Conservation (phyloP, 1,140 invertebrate genomes). For the Pseudachorutes palmiensis region DNA sequence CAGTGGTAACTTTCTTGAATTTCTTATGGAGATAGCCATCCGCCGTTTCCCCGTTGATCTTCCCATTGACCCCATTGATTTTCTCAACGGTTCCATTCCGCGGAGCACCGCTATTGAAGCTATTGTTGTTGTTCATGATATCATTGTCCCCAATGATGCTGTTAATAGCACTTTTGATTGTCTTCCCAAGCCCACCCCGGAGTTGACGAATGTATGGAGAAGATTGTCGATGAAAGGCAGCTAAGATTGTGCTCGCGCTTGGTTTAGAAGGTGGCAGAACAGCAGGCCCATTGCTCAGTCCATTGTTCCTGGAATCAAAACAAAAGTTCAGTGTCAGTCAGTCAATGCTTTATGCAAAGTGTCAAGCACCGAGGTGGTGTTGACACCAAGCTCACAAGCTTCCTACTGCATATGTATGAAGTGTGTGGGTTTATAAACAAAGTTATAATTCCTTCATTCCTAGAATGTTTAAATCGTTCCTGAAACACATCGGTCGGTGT, state of each 20-base stretch:
- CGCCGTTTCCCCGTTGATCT: neutral
- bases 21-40: slow-evolving; percentile 36
- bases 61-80: neutral
- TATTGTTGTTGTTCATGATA: slow-evolving; percentile 8
- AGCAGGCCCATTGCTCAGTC: neutral
- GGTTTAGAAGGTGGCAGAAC: neutral
- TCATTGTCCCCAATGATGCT: slow-evolving; percentile 4
- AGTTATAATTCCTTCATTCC: no score
- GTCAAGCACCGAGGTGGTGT: no score
- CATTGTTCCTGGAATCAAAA: neutral
- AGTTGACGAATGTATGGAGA: slow-evolving; percentile 2
- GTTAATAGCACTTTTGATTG: neutral
- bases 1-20: slow-evolving; percentile 37
- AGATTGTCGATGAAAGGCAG: neutral
- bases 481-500: no score
- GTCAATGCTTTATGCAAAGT: neutral
- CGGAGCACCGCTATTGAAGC: neutral
- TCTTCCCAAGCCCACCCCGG: neutral
- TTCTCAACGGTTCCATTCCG: slow-evolving; percentile 1
- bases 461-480: no score
- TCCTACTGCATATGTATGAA: no score
- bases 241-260: neutral
- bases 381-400: no score
- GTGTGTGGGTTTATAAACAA: no score
- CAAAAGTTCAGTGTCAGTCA: no score